phyloP scores from a whole-genome alignment of 30 jellyfish, hydroid and myxozoan genomes.

The Mastigias papua region DNA sequence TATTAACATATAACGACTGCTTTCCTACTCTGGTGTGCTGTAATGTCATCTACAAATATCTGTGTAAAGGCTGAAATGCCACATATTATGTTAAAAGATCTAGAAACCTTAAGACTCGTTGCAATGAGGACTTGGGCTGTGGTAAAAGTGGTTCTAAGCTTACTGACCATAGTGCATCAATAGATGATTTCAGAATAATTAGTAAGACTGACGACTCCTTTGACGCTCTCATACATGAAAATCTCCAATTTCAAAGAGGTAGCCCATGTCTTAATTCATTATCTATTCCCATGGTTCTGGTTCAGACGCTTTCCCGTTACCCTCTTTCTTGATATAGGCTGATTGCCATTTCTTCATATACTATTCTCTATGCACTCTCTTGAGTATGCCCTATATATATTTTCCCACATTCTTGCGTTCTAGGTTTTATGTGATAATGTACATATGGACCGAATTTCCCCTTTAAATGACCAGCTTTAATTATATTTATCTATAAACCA shows the following conservation, averaged over 20 bases:
- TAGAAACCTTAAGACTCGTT: background rate
- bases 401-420: too few relatives aligned
- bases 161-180: background rate
- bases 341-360: too few relatives aligned
- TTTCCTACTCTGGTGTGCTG: background rate
- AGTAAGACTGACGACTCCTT: background rate
- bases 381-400: too few relatives aligned
- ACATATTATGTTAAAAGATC: background rate
- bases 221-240: background rate
- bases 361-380: too few relatives aligned
- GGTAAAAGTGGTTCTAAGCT: background rate
- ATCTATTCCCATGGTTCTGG: too few relatives aligned
- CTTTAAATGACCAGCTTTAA: too few relatives aligned
- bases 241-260: background rate
- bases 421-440: too few relatives aligned
- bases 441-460: too few relatives aligned
- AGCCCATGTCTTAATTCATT: too few relatives aligned
- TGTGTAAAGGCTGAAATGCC: background rate
- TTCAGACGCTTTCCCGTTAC: too few relatives aligned
- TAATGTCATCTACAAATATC: background rate
- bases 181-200: background rate
- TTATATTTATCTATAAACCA: background rate
- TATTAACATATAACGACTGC: background rate
- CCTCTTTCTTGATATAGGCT: too few relatives aligned
- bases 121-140: background rate